A percentile compares a stretch with the other conserved stretches of the same genome.
phyloP scores from a whole-genome alignment of 2,113 vertebrate species.

The Axis porcinus region DNA sequence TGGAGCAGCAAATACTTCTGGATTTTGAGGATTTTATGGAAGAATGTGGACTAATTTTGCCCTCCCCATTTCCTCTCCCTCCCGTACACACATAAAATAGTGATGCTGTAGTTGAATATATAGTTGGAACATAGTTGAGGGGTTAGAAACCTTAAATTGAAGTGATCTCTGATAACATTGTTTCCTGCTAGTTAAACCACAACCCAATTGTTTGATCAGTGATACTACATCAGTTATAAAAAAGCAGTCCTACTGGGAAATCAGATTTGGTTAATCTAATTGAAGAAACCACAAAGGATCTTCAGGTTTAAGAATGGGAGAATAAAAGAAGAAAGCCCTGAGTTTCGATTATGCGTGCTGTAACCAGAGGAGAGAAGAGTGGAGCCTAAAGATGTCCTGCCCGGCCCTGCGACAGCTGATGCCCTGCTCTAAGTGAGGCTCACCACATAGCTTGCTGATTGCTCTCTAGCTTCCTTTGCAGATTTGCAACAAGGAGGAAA shows the following conservation, averaged over 20 bases:
- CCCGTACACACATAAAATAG: background rate
- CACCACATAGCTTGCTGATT: background rate
- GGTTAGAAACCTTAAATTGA: background rate
- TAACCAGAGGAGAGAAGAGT: background rate
- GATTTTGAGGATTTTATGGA: conserved; percentile 2
- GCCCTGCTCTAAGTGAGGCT: background rate
- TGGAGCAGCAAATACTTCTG: background rate
- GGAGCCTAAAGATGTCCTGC: background rate
- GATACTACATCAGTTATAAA: background rate
- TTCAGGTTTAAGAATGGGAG: background rate
- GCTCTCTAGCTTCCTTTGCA: background rate
- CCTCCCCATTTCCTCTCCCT: background rate
- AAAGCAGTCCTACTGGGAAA: background rate
- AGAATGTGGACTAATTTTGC: background rate
- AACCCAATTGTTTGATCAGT: background rate
- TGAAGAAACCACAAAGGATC: background rate
- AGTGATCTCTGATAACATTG: background rate
- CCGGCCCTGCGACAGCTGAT: background rate
- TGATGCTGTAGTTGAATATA: background rate
- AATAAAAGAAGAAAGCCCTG: background rate
- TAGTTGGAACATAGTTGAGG: background rate
- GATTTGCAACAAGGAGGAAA: background rate
- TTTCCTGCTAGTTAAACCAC: background rate
- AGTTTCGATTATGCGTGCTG: no score
- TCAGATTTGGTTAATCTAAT: background rate